Base-by-base conservation (phyloP, 2,113 vertebrate species). In the Oceanodroma tethys region DNA sequence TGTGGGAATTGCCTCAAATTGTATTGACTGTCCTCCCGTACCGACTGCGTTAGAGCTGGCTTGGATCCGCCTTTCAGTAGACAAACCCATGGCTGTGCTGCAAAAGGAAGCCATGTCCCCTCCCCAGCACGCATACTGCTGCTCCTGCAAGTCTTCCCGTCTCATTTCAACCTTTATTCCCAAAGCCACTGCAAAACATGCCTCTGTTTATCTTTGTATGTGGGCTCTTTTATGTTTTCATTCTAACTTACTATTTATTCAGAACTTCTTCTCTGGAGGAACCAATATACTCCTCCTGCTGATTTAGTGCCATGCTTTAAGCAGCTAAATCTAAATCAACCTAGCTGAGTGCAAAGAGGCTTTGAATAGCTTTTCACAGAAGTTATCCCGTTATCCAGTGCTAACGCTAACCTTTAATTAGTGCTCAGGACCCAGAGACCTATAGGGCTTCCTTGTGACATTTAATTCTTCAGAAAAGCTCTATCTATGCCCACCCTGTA, bases 51-150 rank as follows among this genome's bases (percentile, higher is more conserved):
- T 25, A 50, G 42, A 34, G 18, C 30, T 43, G 40, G 15, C 25
- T 27, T 53, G 82, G n/a, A 13, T 32, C 58, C 0, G 0, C 17
- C 27, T 43, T 18, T 34, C 16, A 5, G 56, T 4, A 26, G 10
- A 12, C 27, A 56, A 62, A n/a, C 42, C 17, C 13, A 0, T 16
- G 22, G 30, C 29, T 59, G 48, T 34, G 38, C 29, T 29, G 26
- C 40, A 6, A 27, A 50, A 30, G 11, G 59, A 16, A 42, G 40
- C 45, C 10, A 1, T 6, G 2, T 53, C n/a, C 21, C 32, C 29
- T 55, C 5, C 26, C 9, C 34, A 27, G 21, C 40, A 16, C 25
- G 50, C 13, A 5, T 2, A 15, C 7, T 15, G 52, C 29, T 29
- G 5, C 34, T 13, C 23, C 59, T 62, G 43, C 36, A 17, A 11